Evolutionary conservation across 2,113 vertebrate genomes (phyloP), one percentile per base, ranked within the genome.

Genomic region (Passer montanus): DNA sequence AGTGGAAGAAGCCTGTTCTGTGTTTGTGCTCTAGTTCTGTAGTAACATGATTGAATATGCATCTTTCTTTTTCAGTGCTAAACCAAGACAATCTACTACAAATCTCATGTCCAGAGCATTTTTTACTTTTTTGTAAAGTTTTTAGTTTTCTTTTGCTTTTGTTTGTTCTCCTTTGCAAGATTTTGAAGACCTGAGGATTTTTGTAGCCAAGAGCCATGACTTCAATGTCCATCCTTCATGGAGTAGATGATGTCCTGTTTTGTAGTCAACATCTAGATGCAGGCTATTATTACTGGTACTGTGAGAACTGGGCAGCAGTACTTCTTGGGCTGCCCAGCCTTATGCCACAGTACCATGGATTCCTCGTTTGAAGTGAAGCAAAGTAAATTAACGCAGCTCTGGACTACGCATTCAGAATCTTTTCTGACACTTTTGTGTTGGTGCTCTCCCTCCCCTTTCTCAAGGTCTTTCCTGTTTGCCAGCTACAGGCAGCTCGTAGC

Each of bases 391-490:
- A 11, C 35, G 53, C 30, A 37, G 76, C 68, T 66, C 79, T 28
- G 31, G 67, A 4, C 41, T 23, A 59, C 0, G 0, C 24, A 1
- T 43, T 80, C 2, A 4, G 55, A 47, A 72, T 81, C 30, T 67
- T 83, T 85, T 80, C 43, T 4, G 63, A 58, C 47, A 39, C 13
- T 90, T 92, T 46, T 39, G 52, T 59, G 22, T 66, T 19, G 62
- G 10, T 50, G 35, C 49, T 84, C 50, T 89, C 53, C 18, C 18
- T 76, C 39, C 31, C 46, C 53, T 63, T 70, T 46, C 1, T 6
- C 83, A 75, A 81, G 93, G 93, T 90, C 89, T 56, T 89, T 92
- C 64, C 76, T 59, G 30, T 78, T 89, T 41, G 89, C 75, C 50
- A 53, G 44, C 43, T 13, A 49, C 30, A 13, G 50, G 30, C 60